phyloP scores from a whole-genome alignment of 2,888 invertebrate species.

The Diarsia mendica region DNA sequence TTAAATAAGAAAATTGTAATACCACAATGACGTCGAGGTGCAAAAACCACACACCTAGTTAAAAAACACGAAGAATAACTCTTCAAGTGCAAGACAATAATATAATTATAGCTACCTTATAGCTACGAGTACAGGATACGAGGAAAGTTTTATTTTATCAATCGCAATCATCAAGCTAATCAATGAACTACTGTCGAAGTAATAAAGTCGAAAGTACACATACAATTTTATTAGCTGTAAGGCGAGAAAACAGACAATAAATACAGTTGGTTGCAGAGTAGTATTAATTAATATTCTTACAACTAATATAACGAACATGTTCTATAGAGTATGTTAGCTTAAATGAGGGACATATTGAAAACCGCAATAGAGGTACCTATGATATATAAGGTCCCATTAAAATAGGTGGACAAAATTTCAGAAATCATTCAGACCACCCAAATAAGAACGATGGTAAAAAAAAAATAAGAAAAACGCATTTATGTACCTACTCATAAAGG shows the following conservation, averaged over 20 bases:
- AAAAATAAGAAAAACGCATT: too few relatives aligned
- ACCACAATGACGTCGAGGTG: conserved; percentile 5
- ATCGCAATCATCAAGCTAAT: conserved; percentile 1
- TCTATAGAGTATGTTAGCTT: neutral
- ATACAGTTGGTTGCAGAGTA: too few relatives aligned
- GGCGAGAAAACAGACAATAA: too few relatives aligned
- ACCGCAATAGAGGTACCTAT: too few relatives aligned
- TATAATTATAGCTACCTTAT: conserved; percentile 10
- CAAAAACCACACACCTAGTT: neutral
- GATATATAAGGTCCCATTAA: too few relatives aligned
- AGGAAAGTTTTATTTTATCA: neutral
- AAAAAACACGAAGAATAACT: neutral
- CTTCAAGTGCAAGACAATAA: conserved; percentile 15
- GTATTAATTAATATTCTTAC: neutral
- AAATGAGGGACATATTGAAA: too few relatives aligned
- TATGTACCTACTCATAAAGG: too few relatives aligned
- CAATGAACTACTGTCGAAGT: neutral
- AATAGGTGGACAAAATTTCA: too few relatives aligned
- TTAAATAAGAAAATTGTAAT: neutral
- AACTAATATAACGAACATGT: neutral
- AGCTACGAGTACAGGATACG: conserved; percentile 15
- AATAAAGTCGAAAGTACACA: neutral
- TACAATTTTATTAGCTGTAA: too few relatives aligned
- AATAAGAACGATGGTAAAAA: too few relatives aligned
- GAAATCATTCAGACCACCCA: too few relatives aligned